phyloP scores from a whole-genome alignment of 2,113 vertebrate genomes.

The Trogon melanurus region DNA sequence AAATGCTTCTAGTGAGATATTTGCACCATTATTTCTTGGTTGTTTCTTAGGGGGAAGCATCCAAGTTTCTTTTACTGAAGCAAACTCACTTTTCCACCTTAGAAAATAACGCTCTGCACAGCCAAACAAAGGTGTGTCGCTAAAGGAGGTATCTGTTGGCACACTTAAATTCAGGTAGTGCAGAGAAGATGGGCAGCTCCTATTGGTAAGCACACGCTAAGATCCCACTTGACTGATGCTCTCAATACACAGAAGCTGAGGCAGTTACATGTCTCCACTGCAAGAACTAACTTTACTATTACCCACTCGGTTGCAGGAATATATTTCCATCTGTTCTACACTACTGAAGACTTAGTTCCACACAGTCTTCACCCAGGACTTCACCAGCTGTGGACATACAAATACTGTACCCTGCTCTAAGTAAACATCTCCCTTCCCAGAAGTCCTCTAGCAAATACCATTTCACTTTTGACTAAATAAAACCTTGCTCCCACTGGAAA shows the following conservation, averaged over 20 bases:
- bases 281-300: background rate
- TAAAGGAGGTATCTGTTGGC: background rate
- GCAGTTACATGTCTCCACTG: background rate
- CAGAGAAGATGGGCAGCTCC: background rate
- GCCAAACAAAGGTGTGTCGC: background rate
- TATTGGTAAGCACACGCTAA: background rate
- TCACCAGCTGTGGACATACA: background rate
- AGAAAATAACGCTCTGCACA: background rate
- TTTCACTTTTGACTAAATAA: background rate
- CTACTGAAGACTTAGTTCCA: fast-evolving
- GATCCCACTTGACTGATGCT: background rate
- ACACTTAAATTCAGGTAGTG: background rate
- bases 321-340: background rate
- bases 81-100: background rate
- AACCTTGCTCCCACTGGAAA: background rate
- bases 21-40: background rate
- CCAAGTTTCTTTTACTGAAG: background rate
- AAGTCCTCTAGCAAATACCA: background rate
- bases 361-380: background rate
- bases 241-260: background rate
- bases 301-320: background rate
- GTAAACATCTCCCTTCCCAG: background rate
- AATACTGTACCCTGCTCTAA: background rate
- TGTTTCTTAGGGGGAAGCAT: too few species aligned
- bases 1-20: background rate